These are phyloP conservation scores for Crocidura indochinensis DNA, from an alignment of 2,797 vertebrate genomes.

Conservation along the genomic window DNA sequence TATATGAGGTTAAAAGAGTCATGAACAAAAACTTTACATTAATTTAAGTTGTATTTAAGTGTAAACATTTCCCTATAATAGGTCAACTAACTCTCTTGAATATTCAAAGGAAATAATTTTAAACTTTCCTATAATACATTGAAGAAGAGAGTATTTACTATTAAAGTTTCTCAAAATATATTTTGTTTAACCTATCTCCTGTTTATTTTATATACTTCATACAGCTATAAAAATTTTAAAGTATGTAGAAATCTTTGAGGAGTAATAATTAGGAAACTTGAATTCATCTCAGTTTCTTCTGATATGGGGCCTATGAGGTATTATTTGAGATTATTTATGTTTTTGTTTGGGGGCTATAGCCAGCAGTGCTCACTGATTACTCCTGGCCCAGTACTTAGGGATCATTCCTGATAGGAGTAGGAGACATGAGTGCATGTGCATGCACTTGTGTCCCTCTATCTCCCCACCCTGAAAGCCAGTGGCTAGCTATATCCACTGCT, in stretches of 20 bases:
- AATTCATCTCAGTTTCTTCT: too few species aligned
- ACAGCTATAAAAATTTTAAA: neutral
- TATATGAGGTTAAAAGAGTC: neutral
- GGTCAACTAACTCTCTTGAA: neutral
- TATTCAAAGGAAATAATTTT: slow-evolving; percentile 65
- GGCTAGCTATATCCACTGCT: too few species aligned
- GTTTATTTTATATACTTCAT: slow-evolving; percentile 33
- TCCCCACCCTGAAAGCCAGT: too few species aligned
- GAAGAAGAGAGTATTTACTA: neutral
- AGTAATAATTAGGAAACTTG: too few species aligned
- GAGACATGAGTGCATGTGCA: too few species aligned
- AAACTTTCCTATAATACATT: slow-evolving; percentile 48
- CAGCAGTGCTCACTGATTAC: too few species aligned
- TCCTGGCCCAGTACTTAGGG: too few species aligned
- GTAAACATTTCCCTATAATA: slow-evolving; percentile 18
- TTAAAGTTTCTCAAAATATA: slow-evolving; percentile 13
- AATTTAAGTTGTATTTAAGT: neutral
- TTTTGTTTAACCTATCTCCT: slow-evolving; percentile 48
- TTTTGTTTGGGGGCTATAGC: too few species aligned
- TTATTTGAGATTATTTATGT: too few species aligned
- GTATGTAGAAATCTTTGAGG: neutral
- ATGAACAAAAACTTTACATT: slow-evolving; percentile 25
- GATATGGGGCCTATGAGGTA: too few species aligned
- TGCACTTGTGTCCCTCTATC: too few species aligned
- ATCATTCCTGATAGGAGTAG: too few species aligned